Conservation (phyloP, 2,113 vertebrate genomes). For the Pachypanchax playfairii region DNA sequence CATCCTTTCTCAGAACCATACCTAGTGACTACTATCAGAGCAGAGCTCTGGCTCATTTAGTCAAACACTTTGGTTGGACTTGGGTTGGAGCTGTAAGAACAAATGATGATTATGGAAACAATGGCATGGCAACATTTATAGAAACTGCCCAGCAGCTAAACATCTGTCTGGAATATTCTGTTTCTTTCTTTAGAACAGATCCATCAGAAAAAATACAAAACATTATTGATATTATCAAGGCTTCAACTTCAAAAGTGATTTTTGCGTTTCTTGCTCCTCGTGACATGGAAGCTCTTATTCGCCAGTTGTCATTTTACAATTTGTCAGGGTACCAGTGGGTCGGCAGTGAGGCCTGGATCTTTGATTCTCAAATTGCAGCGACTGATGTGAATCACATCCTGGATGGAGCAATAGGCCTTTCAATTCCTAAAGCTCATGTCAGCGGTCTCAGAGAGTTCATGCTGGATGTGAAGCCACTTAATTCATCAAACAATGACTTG, state of each 20-base stretch:
- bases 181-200: slow-evolving; percentile 66
- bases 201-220: slow-evolving; percentile 57
- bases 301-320: slow-evolving; percentile 66
- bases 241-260: slow-evolving; percentile 71
- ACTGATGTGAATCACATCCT: slow-evolving; percentile 64
- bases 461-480: slow-evolving; percentile 60
- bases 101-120: slow-evolving; percentile 76
- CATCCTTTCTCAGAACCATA: slow-evolving; percentile 67
- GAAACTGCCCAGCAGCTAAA: slow-evolving; percentile 56
- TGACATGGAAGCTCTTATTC: slow-evolving; percentile 66
- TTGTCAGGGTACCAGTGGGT: slow-evolving; percentile 79
- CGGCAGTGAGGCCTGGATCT: slow-evolving; percentile 76
- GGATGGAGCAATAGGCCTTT: slow-evolving; percentile 74
- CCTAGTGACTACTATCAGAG: slow-evolving; percentile 76
- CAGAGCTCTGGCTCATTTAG: slow-evolving; percentile 69
- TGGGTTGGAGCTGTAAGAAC: slow-evolving; percentile 73
- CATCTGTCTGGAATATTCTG: slow-evolving; percentile 49
- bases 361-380: slow-evolving; percentile 62
- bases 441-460: slow-evolving; percentile 74
- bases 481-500: slow-evolving; percentile 53
- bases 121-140: slow-evolving; percentile 68
- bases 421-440: slow-evolving; percentile 71
- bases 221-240: slow-evolving; percentile 66
- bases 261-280: slow-evolving; percentile 64
- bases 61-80: slow-evolving; percentile 73